Evolutionary conservation across 2,113 vertebrate genomes (phyloP), one percentile per base, ranked within the genome.

Genomic region (Elaphurus davidianus): DNA sequence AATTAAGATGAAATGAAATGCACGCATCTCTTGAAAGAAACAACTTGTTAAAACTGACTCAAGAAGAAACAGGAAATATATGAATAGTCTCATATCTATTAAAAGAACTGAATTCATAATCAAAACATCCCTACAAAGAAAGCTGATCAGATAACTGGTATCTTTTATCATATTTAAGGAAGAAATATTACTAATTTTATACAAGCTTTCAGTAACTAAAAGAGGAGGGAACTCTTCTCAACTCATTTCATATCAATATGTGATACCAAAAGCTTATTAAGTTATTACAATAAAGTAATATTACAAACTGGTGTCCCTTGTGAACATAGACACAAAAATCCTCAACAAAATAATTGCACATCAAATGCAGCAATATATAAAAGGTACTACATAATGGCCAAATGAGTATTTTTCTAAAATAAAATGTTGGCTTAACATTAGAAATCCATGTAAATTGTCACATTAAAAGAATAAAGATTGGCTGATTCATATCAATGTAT

Each of bases 321-420:
- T 43, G 36, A 96, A 94, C 25, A 92, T 2, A 33, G 30, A 94
- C 19, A 62, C 2, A 81, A 90, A 28, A 92, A 78, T 90, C 78
- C n/a, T 94, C 62, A 92, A 95, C 28, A 90, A 94, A 95, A 90
- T 89, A 90, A 47, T 67, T 90, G 55, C 6, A 86, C 86, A 96
- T 23, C 10, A 92, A 40, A 87, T 60, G 19, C 12, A 92, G 25
- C 3, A 87, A 78, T 67, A 96, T 78, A 87, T 47, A 94, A 94
- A 94, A 84, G 11, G 16, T 88, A 74, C 11, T 74, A 62, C 45
- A 95, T 88, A 28, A 85, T 40, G 82, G 59, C 7, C n/a, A 96
- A 94, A 64, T 91, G 15, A 92, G 33, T 59, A 90, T 47, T 97
- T 94, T 87, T 90, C 21, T 55, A 92, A 95, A 97, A 97, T 52